phyloP scores from a whole-genome alignment of 2,888 invertebrate species.

The Harmothoe impar region DNA sequence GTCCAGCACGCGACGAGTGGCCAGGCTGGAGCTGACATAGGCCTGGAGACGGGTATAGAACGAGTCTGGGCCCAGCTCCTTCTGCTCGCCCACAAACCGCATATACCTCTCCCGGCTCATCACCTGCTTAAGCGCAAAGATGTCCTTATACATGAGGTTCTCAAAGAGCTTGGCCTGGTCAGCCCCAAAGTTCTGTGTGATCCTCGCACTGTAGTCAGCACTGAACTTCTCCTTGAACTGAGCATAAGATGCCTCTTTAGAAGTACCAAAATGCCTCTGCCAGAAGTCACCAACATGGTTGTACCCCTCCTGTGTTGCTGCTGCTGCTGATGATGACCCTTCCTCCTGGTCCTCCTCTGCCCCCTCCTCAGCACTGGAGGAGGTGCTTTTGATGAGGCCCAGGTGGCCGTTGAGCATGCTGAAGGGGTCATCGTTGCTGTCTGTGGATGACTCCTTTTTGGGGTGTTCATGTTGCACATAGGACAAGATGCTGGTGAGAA shows the following conservation, averaged over 20 bases:
- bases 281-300: conserved; percentile 73
- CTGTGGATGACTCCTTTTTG: background rate
- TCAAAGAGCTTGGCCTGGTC: conserved; percentile 72
- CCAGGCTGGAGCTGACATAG: conserved; percentile 76
- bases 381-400: background rate
- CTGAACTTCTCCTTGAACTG: conserved; percentile 75
- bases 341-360: conserved; percentile 59
- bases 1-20: conserved; percentile 77
- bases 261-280: conserved; percentile 74
- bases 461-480: conserved; percentile 29
- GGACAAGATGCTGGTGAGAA: conserved; percentile 66
- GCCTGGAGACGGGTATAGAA: conserved; percentile 77
- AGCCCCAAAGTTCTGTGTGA: conserved; percentile 71
- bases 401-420: conserved; percentile 31
- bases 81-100: conserved; percentile 71
- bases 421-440: background rate
- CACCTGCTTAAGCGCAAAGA: conserved; percentile 72
- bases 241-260: conserved; percentile 72
- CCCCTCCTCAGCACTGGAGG: background rate
- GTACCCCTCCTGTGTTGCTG: background rate
- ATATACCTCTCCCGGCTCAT: conserved; percentile 70
- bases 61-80: conserved; percentile 67
- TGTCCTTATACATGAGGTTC: conserved; percentile 76
- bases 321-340: no score
- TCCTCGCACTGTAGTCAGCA: conserved; percentile 74